Conservation (phyloP, 2,888 invertebrate species). For the Pristionchus exspectatus region DNA sequence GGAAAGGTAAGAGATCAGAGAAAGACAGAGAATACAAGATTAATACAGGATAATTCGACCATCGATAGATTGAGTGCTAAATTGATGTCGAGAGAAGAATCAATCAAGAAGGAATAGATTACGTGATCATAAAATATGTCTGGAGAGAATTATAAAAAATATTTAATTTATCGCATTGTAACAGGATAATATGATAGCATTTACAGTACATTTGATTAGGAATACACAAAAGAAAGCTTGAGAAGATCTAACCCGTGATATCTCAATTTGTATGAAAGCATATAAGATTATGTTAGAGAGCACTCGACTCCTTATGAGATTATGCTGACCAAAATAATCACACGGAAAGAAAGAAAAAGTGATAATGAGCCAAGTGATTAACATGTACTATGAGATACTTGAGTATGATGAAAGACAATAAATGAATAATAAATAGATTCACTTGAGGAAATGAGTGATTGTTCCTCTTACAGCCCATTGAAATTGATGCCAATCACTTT, state of each 20-base stretch:
- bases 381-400: not conserved
- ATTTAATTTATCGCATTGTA: not conserved
- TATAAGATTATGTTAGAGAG: not conserved
- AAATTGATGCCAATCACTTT: constrained; percentile 70
- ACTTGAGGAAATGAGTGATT: constrained; percentile 63
- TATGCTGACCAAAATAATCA: not conserved
- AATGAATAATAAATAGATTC: not conserved
- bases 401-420: not conserved
- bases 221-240: constrained; percentile 26
- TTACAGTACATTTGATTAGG: not conserved
- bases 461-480: constrained; percentile 71
- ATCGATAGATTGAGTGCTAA: constrained; percentile 19
- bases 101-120: constrained; percentile 9
- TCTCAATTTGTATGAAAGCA: constrained; percentile 30
- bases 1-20: constrained; percentile 33
- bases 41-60: constrained; percentile 14
- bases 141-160: not conserved
- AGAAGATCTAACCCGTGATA: constrained; percentile 15
- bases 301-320: not conserved
- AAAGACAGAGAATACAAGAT: not conserved
- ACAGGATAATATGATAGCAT: not conserved
- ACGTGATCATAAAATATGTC: not conserved
- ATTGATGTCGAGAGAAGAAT: constrained; percentile 25
- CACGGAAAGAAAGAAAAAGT: not conserved
- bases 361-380: not conserved